Evolutionary conservation across 2,797 vertebrate species (phyloP).

Genomic region (Acipenser ruthenus): DNA sequence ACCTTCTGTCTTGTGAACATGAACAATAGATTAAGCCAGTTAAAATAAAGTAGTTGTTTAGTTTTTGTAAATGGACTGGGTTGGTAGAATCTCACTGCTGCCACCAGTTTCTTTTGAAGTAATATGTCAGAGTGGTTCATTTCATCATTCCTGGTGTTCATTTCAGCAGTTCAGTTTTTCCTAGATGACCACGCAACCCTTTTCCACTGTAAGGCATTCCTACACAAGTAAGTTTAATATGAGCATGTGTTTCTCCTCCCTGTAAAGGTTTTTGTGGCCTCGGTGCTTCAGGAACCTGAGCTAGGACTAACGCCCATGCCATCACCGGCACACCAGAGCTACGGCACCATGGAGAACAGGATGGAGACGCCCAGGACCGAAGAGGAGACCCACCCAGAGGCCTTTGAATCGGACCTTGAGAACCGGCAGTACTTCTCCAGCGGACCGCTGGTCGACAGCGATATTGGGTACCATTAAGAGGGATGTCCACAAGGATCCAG

Average conservation of each 20-base stretch:
- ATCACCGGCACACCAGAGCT: conserved; percentile 85
- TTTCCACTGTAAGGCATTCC: too few relatives aligned
- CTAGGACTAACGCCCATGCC: conserved; percentile 82
- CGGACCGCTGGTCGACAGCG: conserved; percentile 66
- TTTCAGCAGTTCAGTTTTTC: too few relatives aligned
- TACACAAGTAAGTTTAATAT: not conserved
- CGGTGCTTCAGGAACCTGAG: conserved; percentile 86
- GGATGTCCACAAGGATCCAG: too few relatives aligned
- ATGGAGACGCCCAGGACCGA: conserved; percentile 58
- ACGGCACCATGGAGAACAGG: conserved; percentile 80
- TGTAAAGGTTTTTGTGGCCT: conserved; percentile 83
- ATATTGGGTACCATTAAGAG: conserved; percentile 68
- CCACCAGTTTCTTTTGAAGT: too few relatives aligned
- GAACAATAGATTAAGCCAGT: too few relatives aligned
- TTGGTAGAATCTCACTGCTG: too few relatives aligned
- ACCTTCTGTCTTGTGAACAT: too few relatives aligned
- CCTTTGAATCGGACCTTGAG: conserved; percentile 60
- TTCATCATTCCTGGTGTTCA: too few relatives aligned
- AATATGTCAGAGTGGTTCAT: too few relatives aligned
- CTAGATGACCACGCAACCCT: too few relatives aligned
- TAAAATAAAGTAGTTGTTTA: too few relatives aligned
- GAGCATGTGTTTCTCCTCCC: conserved; percentile 8
- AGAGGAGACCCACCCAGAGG: conserved; percentile 49
- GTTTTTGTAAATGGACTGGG: too few relatives aligned
- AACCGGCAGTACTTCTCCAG: conserved; percentile 60